Evolutionary conservation across 2,888 invertebrate species (phyloP), one percentile per base, ranked within the genome.

Genomic region (Antheraea assamensis): DNA sequence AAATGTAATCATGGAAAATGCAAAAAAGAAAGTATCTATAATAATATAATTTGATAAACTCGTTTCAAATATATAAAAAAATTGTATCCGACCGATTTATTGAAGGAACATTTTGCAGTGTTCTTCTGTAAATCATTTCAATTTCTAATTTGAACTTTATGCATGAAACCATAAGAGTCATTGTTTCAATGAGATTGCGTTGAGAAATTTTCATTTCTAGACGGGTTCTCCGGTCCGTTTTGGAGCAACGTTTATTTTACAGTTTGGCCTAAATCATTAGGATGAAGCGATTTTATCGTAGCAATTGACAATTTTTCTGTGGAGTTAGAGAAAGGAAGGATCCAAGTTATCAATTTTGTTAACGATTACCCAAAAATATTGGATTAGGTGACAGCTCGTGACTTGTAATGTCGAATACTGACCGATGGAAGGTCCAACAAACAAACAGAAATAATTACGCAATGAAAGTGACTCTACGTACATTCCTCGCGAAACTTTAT

Each of bases 161-260:
- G 17, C 0, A 24, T 7, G 8, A 27, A 15, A 27, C 2, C n/a
- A 42, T 58, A 73, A 73, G 73, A 70, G 42, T 70, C 27, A 73
- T 42, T 27, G 30, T 58, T 21, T 13, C 27, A 31, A 52, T n/a
- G 27, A 13, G 47, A 24, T 24, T 70, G 68, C 73, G 30, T 55
- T 58, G 55, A 58, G 42, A 73, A 73, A 47, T 58, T 73, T 73
- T 73, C 73, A 70, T 70, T 70, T 58, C 70, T 58, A 68, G 21
- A 3, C n/a, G 31, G 8, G 68, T 21, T 13, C 66, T 73, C 42
- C 24, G 42, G n/a, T 73, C 66, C 70, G 70, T 58, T 73, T 30
- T 30, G 73, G 58, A 73, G 30, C 73, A 55, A 35, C 70, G 73
- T 73, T 73, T 73, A 42, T 55, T 73, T 73, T 70, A 58, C 31